Conservation (phyloP, 1,140 invertebrate genomes). For the Drosophila ogumai region DNA sequence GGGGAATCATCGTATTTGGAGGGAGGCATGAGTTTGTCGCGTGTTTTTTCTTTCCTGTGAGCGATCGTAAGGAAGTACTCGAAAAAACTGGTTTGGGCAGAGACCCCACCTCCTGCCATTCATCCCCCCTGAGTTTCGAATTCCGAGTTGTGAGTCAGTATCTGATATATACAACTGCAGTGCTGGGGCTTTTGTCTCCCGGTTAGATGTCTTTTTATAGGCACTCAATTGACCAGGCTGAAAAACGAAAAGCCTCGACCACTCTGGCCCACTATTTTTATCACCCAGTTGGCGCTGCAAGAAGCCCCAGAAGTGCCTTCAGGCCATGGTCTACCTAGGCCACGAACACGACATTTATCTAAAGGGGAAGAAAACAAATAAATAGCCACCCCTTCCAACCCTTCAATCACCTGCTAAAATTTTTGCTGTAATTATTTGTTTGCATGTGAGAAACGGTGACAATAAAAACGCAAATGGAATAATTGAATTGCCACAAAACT, state of each 20-base stretch:
- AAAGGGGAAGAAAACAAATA: conserved; percentile 18
- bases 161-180: conserved; percentile 36
- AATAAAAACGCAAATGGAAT: conserved; percentile 50
- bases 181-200: conserved; percentile 20
- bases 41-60: conserved; percentile 44
- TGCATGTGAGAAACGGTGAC: conserved; percentile 59
- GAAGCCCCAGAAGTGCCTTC: conserved; percentile 62
- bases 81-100: conserved; percentile 32
- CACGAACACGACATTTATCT: conserved; percentile 24
- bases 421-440: conserved; percentile 70
- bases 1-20: conserved; percentile 39
- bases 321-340: conserved; percentile 19
- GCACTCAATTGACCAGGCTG: conserved; percentile 34
- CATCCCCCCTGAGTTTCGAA: neutral
- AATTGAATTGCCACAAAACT: conserved; percentile 60
- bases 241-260: conserved; percentile 18
- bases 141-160: conserved; percentile 30
- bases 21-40: conserved; percentile 64
- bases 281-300: conserved; percentile 9
- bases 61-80: conserved; percentile 64
- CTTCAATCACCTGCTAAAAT: conserved; percentile 47
- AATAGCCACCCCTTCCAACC: conserved; percentile 27
- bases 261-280: conserved; percentile 29
- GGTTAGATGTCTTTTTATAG: conserved; percentile 30
- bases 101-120: neutral